phyloP scores from a whole-genome alignment of 2,113 vertebrate genomes.

The Mesocricetus auratus region DNA sequence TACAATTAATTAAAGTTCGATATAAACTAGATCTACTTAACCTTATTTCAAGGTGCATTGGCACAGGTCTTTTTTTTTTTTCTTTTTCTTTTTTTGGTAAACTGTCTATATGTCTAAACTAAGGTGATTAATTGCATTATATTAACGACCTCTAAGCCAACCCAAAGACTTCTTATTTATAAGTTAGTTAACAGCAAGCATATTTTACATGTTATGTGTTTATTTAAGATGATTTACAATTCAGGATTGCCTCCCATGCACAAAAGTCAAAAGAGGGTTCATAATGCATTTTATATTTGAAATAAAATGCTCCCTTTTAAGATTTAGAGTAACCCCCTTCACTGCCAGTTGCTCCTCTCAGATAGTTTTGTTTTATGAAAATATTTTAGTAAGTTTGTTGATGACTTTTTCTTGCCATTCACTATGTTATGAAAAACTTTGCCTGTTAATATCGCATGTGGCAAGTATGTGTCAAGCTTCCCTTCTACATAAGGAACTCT shows the following conservation, averaged over 20 bases:
- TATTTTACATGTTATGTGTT: constrained; percentile 72
- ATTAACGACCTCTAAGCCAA: constrained; percentile 71
- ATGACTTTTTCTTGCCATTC: constrained; percentile 42
- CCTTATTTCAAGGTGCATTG: constrained; percentile 80
- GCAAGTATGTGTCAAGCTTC: neutral
- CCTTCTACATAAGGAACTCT: neutral
- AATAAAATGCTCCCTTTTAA: neutral
- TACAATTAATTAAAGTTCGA: constrained; percentile 71
- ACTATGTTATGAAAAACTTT: neutral
- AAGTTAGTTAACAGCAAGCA: constrained; percentile 67
- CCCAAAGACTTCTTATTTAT: constrained; percentile 41
- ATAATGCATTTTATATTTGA: neutral
- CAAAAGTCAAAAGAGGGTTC: constrained; percentile 61
- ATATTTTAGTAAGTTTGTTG: constrained; percentile 39
- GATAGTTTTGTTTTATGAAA: constrained; percentile 14
- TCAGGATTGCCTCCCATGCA: constrained; percentile 20
- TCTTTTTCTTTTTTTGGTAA: constrained; percentile 72
- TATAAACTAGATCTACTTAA: constrained; percentile 71
- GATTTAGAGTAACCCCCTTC: neutral
- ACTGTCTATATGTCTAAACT: constrained; percentile 71
- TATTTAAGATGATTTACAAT: constrained; percentile 74
- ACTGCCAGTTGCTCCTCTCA: constrained; percentile 9
- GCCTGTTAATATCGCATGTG: neutral
- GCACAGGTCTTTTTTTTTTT: constrained; percentile 25
- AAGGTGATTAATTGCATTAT: constrained; percentile 67